phyloP scores from a whole-genome alignment of 2,888 invertebrate species.

The Tinea pellionella region DNA sequence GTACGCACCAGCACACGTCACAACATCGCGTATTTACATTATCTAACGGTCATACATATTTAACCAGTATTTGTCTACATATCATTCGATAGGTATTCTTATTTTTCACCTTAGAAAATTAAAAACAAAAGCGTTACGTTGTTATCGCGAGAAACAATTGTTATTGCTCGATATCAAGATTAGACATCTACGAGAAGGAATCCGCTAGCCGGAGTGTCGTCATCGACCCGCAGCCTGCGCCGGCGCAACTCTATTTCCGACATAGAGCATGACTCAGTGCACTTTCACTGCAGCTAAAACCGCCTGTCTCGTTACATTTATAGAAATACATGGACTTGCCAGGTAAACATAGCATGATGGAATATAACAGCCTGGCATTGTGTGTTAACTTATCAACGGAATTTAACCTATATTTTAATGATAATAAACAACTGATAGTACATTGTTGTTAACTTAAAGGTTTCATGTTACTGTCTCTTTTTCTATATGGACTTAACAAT shows the following conservation, averaged over 20 bases:
- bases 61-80: slow-evolving; percentile 7
- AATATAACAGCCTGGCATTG: background rate
- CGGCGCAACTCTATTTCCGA: slow-evolving; percentile 42
- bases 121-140: background rate
- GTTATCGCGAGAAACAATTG: background rate
- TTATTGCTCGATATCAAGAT: background rate
- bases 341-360: background rate
- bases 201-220: background rate
- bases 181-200: background rate
- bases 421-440: slow-evolving; percentile 4
- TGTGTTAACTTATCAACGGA: background rate
- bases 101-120: background rate
- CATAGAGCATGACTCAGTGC: slow-evolving; percentile 46
- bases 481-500: background rate
- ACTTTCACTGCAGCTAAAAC: slow-evolving; percentile 54
- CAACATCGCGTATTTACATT: slow-evolving; percentile 4
- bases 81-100: background rate
- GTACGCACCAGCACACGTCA: slow-evolving; percentile 7
- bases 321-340: slow-evolving; percentile 22
- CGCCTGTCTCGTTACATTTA: slow-evolving; percentile 36
- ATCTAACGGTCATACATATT: slow-evolving; percentile 12
- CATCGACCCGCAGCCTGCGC: slow-evolving; percentile 14
- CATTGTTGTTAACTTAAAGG: slow-evolving; percentile 7
- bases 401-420: slow-evolving; percentile 7
- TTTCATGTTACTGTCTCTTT: background rate